These are phyloP conservation scores for Thaumatotibia leucotreta DNA, from an alignment of 1,140 invertebrate genomes.

Conservation along the genomic window DNA sequence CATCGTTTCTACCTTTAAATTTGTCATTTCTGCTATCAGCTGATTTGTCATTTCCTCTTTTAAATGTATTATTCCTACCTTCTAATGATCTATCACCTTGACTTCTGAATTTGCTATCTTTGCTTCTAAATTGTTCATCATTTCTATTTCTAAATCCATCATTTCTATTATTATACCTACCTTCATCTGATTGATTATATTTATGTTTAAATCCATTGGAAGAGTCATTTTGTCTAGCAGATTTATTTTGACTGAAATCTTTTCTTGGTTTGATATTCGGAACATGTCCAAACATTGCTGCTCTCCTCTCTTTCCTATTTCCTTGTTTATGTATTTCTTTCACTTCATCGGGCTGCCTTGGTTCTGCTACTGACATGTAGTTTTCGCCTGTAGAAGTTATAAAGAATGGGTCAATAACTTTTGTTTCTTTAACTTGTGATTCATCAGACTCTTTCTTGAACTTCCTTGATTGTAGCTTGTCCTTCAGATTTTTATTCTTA, in stretches of 20 bases:
- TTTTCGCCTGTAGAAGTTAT: constrained; percentile 77
- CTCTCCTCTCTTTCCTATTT: constrained; percentile 64
- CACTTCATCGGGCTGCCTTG: constrained; percentile 59
- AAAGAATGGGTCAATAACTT: constrained; percentile 78
- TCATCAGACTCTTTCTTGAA: constrained; percentile 53
- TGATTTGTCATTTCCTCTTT: background rate
- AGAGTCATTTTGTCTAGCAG: constrained; percentile 18
- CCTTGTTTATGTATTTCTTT: constrained; percentile 64
- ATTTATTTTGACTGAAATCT: constrained; percentile 28
- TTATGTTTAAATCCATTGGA: background rate
- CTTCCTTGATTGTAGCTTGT: constrained; percentile 53
- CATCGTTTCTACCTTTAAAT: background rate
- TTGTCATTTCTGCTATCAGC: background rate
- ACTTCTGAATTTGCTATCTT: background rate
- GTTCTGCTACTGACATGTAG: constrained; percentile 76
- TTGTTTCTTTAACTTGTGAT: constrained; percentile 28
- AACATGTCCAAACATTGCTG: constrained; percentile 65
- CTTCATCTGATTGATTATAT: background rate
- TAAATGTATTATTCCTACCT: background rate
- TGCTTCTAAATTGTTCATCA: background rate
- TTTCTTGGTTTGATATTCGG: constrained; percentile 46
- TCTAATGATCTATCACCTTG: background rate
- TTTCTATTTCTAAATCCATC: background rate
- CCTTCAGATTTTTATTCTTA: constrained; percentile 64
- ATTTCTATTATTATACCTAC: background rate